Base-by-base conservation (phyloP, 2,888 invertebrate genomes). In the Heliconius ethilla region DNA sequence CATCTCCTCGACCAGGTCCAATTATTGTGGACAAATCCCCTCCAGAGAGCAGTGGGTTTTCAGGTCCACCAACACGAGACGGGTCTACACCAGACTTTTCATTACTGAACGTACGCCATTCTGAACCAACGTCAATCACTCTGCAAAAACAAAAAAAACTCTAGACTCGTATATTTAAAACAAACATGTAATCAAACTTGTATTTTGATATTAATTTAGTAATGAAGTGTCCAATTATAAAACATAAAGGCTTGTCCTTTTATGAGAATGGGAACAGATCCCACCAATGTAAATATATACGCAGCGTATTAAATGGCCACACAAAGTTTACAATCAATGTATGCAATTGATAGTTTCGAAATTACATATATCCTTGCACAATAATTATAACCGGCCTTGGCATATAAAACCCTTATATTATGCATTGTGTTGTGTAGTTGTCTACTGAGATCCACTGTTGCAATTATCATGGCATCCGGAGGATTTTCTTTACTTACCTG, bases 51-150 rank as follows among this genome's bases (percentile, higher is more conserved):
- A 99, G 94, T 0, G 99, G 98, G 94, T 99, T 99, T 95, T 99
- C 99, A 0, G 99, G 98, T 0, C 99, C 99, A 95, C 99, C 99
- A 82, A 99, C 99, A 97, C 99, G 99, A 92, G 99, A 99, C 7
- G 99, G 99, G 92, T 99, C 99, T 0, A 98, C 98, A 13, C 98
- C 98, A 76, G 97, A 97, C 88, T 99, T 99, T 89, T 99, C 99
- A 90, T 99, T 99, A 87, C 99, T 99, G 92, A 99, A 99, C 79
- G 99, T 99, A 89, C 99, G 96, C 99, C 99, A 99, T 92, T 99
- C 99, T 6, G 99, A 99, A 59, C 99, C 99, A n/a, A 99, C 99
- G 93, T 99, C 99, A 83, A 99, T 99, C 1, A 99, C 99, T 89
- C 99, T 98, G 90, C 78, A 76, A 72, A 66, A 62, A 27, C 15